These are phyloP conservation scores for Poeciliopsis gracilis DNA, from an alignment of 2,797 vertebrate genomes.

Conservation along the genomic window DNA sequence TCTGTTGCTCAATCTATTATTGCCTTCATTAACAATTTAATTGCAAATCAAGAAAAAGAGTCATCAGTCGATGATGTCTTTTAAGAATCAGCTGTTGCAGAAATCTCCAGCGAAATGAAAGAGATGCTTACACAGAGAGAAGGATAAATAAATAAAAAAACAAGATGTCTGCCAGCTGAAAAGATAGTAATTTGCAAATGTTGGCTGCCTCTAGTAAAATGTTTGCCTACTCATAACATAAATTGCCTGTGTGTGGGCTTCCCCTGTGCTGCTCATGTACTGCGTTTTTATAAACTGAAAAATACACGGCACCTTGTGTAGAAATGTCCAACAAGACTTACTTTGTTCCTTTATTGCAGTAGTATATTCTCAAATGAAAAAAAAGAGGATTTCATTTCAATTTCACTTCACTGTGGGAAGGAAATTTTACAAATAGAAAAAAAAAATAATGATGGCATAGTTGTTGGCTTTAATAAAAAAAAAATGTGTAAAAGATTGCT, in stretches of 20 bases:
- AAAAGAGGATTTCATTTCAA: background rate
- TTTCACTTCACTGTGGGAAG: background rate
- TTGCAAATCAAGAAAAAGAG: slow-evolving; percentile 60
- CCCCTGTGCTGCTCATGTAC: slow-evolving; percentile 52
- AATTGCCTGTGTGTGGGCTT: slow-evolving; percentile 63
- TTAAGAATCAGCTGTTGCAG: slow-evolving; percentile 53
- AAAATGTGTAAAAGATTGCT: background rate
- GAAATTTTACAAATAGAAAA: background rate
- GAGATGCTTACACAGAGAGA: slow-evolving; percentile 4
- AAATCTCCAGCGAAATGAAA: slow-evolving; percentile 36
- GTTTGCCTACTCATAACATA: slow-evolving; percentile 69
- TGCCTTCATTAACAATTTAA: slow-evolving; percentile 70
- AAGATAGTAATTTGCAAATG: slow-evolving; percentile 70
- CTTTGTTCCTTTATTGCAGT: background rate
- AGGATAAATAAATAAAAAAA: background rate
- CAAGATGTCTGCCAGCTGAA: slow-evolving; percentile 62
- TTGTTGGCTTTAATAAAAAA: background rate
- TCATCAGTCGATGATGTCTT: slow-evolving; percentile 31
- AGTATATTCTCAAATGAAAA: background rate
- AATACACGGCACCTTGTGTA: slow-evolving; percentile 18
- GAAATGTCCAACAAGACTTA: background rate
- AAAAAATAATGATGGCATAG: background rate
- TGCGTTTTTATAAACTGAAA: slow-evolving; percentile 46
- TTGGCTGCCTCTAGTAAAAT: slow-evolving; percentile 64
- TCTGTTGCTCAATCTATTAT: slow-evolving; percentile 67